Evolutionary conservation across 64 coral and sea anemone species (phyloP), one percentile per base, ranked within the genome.

Genomic region (Orbicella faveolata): DNA sequence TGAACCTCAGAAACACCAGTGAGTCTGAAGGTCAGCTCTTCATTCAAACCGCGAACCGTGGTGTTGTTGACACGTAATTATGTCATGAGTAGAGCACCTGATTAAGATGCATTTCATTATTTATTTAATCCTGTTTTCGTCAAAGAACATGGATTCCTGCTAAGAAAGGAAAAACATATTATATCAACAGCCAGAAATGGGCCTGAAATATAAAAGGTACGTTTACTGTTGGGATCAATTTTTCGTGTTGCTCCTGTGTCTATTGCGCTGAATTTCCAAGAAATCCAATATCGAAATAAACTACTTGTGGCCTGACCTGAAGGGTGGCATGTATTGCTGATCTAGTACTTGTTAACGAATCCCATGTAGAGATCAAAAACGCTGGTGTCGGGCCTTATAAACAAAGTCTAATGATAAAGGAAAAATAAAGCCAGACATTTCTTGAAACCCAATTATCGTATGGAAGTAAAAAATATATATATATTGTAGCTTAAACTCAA

Each of bases 31-130:
- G 9, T 44, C n/a, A 25, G 34, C 44, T 64, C 18, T 16, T 82
- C 17, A 64, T 59, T 36, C 18, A 65, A 65, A 51, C 34, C 1
- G 6, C 68, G 34, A 72, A 85, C 59, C 81, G 81, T 85, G 20
- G 14, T 62, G 15, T 52, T 73, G 10, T 85, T 41, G 23, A 70
- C 34, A n/a, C 65, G 19, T n/a, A 72, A 44, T 73, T 85, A 85
- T 72, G 82, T 85, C 63, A 85, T 85, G 36, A n/a, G 39, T 85
- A 85, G 65, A 85, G 37, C 63, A 85, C 82, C 82, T 85, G 82
- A 16, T 17, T 39, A 20, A 52, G 15, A 36, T 26, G 36, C 23
- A 69, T 36, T 51, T 70, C 65, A 85, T 85, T 21, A 85, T 72
- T 85, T 48, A 85, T 66, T 69, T 19, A 35, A 63, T 4, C 34